phyloP scores from a whole-genome alignment of 2,797 vertebrate species.

The Hybognathus amarus region DNA sequence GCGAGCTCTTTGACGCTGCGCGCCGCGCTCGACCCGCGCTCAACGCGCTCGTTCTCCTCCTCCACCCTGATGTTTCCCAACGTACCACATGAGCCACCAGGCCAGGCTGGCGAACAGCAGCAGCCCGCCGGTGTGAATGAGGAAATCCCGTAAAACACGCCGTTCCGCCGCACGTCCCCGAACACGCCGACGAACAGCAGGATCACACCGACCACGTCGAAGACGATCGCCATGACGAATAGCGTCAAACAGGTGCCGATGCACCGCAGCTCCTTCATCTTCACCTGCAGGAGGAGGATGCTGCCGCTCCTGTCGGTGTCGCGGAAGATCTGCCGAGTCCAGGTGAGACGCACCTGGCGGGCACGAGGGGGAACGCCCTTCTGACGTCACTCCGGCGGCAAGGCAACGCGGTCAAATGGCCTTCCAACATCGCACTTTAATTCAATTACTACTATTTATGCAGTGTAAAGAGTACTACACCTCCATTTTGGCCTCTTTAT shows the following conservation, averaged over 20 bases:
- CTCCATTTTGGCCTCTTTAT: too few relatives aligned
- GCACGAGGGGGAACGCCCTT: neutral
- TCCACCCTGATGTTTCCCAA: constrained; percentile 75
- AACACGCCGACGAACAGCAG: constrained; percentile 78
- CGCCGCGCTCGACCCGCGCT: constrained; percentile 1
- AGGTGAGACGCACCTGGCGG: constrained; percentile 24
- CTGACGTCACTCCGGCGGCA: constrained; percentile 2
- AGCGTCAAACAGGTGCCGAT: constrained; percentile 68
- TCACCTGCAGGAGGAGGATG: constrained; percentile 48
- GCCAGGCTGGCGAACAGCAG: constrained; percentile 76
- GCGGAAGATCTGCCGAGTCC: constrained; percentile 25
- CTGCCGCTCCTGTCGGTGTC: neutral
- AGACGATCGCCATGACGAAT: constrained; percentile 66
- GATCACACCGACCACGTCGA: constrained; percentile 71
- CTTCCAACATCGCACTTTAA: neutral
- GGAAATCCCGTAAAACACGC: constrained; percentile 79
- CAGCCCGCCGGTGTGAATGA: constrained; percentile 79
- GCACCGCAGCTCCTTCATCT: constrained; percentile 4
- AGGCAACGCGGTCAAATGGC: neutral
- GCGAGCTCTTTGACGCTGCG: constrained; percentile 66
- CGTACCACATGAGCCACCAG: constrained; percentile 81
- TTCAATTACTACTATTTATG: neutral
- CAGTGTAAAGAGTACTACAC: too few relatives aligned
- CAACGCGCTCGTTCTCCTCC: constrained; percentile 43
- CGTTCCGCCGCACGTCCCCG: constrained; percentile 66